Conservation (phyloP, 1,140 invertebrate genomes). For the Camponotus floridanus region DNA sequence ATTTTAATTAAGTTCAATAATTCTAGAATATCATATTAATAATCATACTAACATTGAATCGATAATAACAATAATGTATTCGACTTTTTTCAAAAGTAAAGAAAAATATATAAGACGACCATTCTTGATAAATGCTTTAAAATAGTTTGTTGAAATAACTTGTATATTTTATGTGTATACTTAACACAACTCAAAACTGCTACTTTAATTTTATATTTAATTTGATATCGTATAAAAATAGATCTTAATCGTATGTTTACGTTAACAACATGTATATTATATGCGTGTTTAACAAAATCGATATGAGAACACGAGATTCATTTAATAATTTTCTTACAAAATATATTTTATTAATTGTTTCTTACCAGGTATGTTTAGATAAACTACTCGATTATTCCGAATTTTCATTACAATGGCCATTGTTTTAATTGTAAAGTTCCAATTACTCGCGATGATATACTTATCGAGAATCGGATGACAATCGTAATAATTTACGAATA, state of each 20-base stretch:
- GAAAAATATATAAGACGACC: neutral
- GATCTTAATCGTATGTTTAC: neutral
- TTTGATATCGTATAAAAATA: neutral
- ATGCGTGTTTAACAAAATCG: neutral
- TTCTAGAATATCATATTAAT: neutral
- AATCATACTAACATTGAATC: no score
- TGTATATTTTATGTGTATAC: neutral
- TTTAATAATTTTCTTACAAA: neutral
- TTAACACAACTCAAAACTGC: neutral
- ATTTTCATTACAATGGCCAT: slow-evolving; percentile 76
- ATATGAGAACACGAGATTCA: neutral
- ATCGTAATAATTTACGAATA: neutral
- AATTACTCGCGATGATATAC: neutral
- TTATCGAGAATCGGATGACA: neutral
- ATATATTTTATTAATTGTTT: neutral
- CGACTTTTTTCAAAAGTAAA: neutral
- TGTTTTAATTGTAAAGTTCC: neutral
- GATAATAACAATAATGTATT: neutral
- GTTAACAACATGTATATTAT: neutral
- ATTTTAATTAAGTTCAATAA: neutral
- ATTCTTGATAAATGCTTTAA: neutral
- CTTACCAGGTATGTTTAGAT: slow-evolving; percentile 65
- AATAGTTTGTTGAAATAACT: neutral
- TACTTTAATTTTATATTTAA: neutral
- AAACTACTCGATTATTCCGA: slow-evolving; percentile 62